These are phyloP conservation scores for Pristionchus entomophagus DNA, from an alignment of 2,888 invertebrate species.

Conservation along the genomic window DNA sequence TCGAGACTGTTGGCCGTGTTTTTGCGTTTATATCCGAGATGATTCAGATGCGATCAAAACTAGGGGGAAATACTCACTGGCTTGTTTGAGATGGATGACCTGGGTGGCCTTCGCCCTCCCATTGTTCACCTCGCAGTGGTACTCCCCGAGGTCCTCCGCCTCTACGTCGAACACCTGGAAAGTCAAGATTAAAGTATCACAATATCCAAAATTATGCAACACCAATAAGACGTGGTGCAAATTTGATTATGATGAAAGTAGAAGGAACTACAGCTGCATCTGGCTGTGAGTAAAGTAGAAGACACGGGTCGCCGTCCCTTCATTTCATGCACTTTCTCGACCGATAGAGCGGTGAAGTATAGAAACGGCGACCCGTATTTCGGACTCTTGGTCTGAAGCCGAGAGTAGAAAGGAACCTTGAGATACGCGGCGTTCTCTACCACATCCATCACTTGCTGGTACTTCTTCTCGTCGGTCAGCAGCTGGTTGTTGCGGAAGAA, in stretches of 20 bases:
- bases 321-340: too few species aligned
- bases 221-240: too few species aligned
- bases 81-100: constrained; percentile 65
- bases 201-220: too few species aligned
- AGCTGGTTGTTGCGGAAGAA: constrained; percentile 64
- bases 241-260: too few species aligned
- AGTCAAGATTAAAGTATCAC: not conserved
- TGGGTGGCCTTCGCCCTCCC: constrained; percentile 66
- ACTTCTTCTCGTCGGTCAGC: constrained; percentile 58
- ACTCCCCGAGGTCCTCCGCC: constrained; percentile 67
- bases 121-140: constrained; percentile 72
- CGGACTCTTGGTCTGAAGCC: too few species aligned
- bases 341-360: too few species aligned
- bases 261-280: too few species aligned
- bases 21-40: too few species aligned
- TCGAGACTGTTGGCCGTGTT: too few species aligned
- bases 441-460: constrained; percentile 59
- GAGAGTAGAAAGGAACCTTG: constrained; percentile 50
- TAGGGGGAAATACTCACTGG: constrained; percentile 61
- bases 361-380: too few species aligned
- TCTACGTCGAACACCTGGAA: constrained; percentile 65
- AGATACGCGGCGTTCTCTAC: constrained; percentile 59
- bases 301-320: not conserved
- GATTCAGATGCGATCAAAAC: too few species aligned
- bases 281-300: too few species aligned